Evolutionary conservation across 1,140 invertebrate genomes (phyloP).

Genomic region (Zaprionus vittiger): DNA sequence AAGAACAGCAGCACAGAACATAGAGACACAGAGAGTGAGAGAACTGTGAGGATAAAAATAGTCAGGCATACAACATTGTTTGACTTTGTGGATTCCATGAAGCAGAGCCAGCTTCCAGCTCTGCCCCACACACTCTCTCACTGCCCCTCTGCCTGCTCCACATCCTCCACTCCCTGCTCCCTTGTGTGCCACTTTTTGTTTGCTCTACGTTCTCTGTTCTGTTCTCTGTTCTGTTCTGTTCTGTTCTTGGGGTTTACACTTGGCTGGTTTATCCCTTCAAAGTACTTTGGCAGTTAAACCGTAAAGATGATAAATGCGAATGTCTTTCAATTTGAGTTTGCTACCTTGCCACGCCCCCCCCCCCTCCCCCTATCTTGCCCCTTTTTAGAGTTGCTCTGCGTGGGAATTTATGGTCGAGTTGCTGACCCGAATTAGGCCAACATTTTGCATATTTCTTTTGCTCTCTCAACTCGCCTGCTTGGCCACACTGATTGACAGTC

Average conservation of each 20-base stretch:
- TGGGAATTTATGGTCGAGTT: constrained; percentile 66
- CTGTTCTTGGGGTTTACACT: constrained; percentile 32
- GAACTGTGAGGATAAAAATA: constrained; percentile 60
- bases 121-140: too few relatives aligned
- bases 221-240: constrained; percentile 26
- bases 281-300: constrained; percentile 80
- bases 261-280: constrained; percentile 53
- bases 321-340: constrained; percentile 75
- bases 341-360: constrained; percentile 10
- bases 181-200: constrained; percentile 27
- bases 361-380: background rate
- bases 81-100: constrained; percentile 67
- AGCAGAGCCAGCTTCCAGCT: constrained; percentile 30
- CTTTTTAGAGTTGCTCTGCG: background rate
- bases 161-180: background rate
- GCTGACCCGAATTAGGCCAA: constrained; percentile 54
- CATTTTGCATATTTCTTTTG: constrained; percentile 50
- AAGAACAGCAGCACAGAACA: constrained; percentile 27
- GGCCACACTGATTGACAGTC: constrained; percentile 45
- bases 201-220: constrained; percentile 23
- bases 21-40: constrained; percentile 7
- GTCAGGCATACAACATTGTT: constrained; percentile 79
- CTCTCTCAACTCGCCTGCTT: constrained; percentile 12
- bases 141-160: background rate
- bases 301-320: constrained; percentile 82